These are phyloP conservation scores for Cyprinodon variegatus DNA, from an alignment of 2,113 vertebrate species.

Conservation along the genomic window DNA sequence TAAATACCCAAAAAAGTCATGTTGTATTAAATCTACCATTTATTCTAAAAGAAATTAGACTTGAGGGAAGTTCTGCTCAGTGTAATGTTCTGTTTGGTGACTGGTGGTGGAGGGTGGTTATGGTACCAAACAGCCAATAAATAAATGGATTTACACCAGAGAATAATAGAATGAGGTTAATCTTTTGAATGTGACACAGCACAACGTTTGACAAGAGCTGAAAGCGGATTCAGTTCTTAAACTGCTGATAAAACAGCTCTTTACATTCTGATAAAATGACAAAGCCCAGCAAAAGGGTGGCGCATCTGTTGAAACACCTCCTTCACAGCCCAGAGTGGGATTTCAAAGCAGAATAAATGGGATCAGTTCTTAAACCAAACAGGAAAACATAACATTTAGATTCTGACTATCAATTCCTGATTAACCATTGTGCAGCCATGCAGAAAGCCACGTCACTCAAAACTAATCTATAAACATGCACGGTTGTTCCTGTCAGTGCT, in stretches of 20 bases:
- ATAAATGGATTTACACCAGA: not conserved
- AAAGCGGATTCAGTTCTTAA: constrained; percentile 16
- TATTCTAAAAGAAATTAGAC: too few species aligned
- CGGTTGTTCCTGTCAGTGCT: constrained; percentile 16
- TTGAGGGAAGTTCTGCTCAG: too few species aligned
- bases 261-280: constrained; percentile 16
- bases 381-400: not conserved
- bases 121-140: not conserved
- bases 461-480: not conserved
- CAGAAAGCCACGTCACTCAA: not conserved
- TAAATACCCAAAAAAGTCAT: too few species aligned
- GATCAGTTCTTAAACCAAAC: not conserved
- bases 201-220: constrained; percentile 31
- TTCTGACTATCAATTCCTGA: not conserved
- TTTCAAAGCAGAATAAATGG: constrained; percentile 3
- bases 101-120: not conserved
- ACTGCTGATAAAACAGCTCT: constrained; percentile 20
- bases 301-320: constrained; percentile 5
- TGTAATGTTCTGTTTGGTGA: not conserved
- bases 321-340: not conserved
- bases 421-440: not conserved
- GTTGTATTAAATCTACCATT: too few species aligned
- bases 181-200: constrained; percentile 23
- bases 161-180: constrained; percentile 11
- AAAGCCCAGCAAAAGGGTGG: constrained; percentile 21